phyloP scores from a whole-genome alignment of 2,113 vertebrate species.

The Anser cygnoides region DNA sequence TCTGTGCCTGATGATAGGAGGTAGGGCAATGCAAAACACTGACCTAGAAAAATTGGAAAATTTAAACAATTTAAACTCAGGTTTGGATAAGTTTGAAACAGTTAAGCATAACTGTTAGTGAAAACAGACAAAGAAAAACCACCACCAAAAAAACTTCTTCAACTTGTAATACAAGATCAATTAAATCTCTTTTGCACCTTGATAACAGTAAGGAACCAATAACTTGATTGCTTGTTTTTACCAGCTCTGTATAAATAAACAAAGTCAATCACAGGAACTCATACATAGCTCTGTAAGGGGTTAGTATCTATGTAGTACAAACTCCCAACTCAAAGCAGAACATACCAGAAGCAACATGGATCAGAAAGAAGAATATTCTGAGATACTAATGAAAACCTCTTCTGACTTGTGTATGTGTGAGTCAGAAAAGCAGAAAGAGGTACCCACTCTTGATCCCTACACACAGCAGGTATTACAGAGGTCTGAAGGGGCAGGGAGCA shows the following conservation, averaged over 20 bases:
- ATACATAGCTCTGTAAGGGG: neutral
- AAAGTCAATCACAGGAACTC: neutral
- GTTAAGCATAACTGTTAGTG: neutral
- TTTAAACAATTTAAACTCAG: neutral
- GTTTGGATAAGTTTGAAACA: neutral
- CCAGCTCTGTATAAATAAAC: neutral
- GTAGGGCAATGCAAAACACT: rapidly evolving
- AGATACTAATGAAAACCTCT: neutral
- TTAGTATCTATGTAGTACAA: neutral
- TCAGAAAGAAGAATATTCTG: neutral
- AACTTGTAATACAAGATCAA: neutral
- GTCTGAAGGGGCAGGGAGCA: neutral
- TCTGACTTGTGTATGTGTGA: rapidly evolving
- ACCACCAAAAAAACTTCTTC: neutral
- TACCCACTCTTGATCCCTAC: neutral
- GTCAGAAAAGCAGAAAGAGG: neutral
- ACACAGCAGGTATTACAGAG: neutral
- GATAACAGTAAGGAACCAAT: neutral
- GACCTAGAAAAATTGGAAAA: neutral
- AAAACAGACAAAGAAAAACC: neutral
- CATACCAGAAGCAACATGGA: neutral
- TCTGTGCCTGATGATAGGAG: neutral
- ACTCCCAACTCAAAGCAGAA: neutral
- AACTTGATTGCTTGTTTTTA: neutral
- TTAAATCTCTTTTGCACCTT: neutral